These are phyloP conservation scores for Cotesia chilonis DNA, from an alignment of 1,140 invertebrate genomes.

Conservation along the genomic window DNA sequence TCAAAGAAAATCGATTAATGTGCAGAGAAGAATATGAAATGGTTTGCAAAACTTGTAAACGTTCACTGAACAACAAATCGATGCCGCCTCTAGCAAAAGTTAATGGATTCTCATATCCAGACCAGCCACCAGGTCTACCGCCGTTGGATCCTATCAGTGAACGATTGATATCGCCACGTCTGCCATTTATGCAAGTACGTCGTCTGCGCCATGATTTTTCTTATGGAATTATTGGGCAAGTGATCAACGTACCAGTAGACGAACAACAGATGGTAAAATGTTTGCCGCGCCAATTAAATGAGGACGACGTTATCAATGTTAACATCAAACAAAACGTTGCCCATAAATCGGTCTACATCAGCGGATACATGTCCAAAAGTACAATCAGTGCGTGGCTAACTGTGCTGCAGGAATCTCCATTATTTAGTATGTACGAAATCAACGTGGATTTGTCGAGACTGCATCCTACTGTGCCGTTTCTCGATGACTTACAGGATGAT, in stretches of 20 bases:
- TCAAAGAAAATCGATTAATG: constrained; percentile 23
- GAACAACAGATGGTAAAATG: constrained; percentile 54
- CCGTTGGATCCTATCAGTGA: constrained; percentile 53
- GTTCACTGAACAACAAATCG: constrained; percentile 37
- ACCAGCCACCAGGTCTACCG: constrained; percentile 37
- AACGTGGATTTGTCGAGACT: constrained; percentile 39
- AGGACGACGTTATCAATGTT: constrained; percentile 53
- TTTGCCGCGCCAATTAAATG: constrained; percentile 54
- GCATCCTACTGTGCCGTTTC: constrained; percentile 19
- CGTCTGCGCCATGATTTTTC: constrained; percentile 48
- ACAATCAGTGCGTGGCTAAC: constrained; percentile 35
- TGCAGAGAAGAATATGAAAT: constrained; percentile 34
- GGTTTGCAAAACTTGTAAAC: constrained; percentile 42
- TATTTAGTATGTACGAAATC: constrained; percentile 42
- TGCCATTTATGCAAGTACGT: constrained; percentile 54
- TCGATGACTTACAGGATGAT: constrained; percentile 34
- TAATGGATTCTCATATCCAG: constrained; percentile 46
- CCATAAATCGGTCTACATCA: constrained; percentile 46
- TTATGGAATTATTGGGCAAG: constrained; percentile 56
- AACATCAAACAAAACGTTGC: constrained; percentile 47
- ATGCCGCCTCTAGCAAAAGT: constrained; percentile 40
- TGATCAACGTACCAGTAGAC: constrained; percentile 57
- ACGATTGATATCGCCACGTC: constrained; percentile 53
- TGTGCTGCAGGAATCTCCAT: constrained; percentile 32
- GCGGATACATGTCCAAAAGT: constrained; percentile 34